Evolutionary conservation across 2,797 vertebrate genomes (phyloP), one percentile per base, ranked within the genome.

Genomic region (Coranthus polyacanthus): DNA sequence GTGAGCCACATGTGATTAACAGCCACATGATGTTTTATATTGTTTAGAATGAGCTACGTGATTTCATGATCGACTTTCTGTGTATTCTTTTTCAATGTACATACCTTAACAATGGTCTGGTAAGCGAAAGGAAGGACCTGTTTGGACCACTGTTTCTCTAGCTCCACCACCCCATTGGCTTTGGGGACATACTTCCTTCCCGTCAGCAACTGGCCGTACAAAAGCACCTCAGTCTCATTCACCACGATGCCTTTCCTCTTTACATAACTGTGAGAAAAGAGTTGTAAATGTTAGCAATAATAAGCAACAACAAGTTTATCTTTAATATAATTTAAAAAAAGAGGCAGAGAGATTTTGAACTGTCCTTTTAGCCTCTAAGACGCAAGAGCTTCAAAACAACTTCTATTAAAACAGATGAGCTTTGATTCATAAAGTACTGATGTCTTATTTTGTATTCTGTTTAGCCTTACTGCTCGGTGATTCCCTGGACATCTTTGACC

Each of bases 81-180:
- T 10, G 0, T n/a, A n/a, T 26, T 4, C 9, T 39, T 1, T 9
- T 3, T 13, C 6, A 24, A 5, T 1, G 21, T 10, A 2, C 41
- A 81, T 94, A 98, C 97, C 95, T 95, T 96, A 49, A 99, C 97
- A 71, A 97, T 72, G 1, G 96, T 95, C 90, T 99, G 97, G 87
- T 91, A 93, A 81, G 96, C 94, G 80, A 97, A 98, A 46, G 97
- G 96, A 64, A 98, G 93, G 75, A 94, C 85, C 89, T 99, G 97
- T 85, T 97, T 98, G 78, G 96, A 93, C 98, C 98, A 99, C 80
- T 99, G 97, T 68, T 98, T 99, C 91, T 99, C 96, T 61, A 99
- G 90, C 78, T 91, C 93, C 70, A 99, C 96, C 32, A 94, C 92
- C 43, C 96, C 97, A 15, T 89, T 95, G 67, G 95, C 93, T 85